These are phyloP conservation scores for Eupithecia insigniata DNA, from an alignment of 2,888 invertebrate species.

Conservation along the genomic window DNA sequence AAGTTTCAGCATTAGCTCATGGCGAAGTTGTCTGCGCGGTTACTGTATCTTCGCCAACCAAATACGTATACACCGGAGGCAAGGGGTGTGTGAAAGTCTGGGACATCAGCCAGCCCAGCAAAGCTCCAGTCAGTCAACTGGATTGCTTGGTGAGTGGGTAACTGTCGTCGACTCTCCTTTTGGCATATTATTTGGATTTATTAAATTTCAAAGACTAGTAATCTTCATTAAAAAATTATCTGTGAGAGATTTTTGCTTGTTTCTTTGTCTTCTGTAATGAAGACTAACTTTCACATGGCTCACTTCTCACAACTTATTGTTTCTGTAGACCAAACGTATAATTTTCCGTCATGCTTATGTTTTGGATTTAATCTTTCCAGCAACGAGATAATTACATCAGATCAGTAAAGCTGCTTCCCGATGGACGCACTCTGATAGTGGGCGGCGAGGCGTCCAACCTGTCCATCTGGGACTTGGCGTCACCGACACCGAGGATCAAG, in stretches of 20 bases:
- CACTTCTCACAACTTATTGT: constrained; percentile 5
- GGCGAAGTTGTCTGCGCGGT: constrained; percentile 99
- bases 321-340: not conserved
- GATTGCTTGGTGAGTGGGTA: constrained; percentile 92
- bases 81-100: constrained; percentile 99
- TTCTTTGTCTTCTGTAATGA: constrained; percentile 1
- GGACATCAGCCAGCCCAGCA: constrained; percentile 96
- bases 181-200: constrained; percentile 44
- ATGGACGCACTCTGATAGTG: constrained; percentile 96
- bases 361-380: constrained; percentile 69
- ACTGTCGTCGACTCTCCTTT: constrained; percentile 68
- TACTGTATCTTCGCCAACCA: constrained; percentile 96
- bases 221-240: not conserved
- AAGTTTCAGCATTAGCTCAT: constrained; percentile 96
- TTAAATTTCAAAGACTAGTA: constrained; percentile 22
- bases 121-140: constrained; percentile 94
- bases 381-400: constrained; percentile 98
- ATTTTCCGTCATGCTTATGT: not conserved
- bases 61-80: constrained; percentile 97
- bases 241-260: not conserved
- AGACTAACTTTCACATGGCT: constrained; percentile 3
- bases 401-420: constrained; percentile 96
- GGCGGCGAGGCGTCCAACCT: constrained; percentile 98
- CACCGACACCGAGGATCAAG: constrained; percentile 95
- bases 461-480: constrained; percentile 97